Conservation (phyloP, 2,113 vertebrate species). For the Numida meleagris region DNA sequence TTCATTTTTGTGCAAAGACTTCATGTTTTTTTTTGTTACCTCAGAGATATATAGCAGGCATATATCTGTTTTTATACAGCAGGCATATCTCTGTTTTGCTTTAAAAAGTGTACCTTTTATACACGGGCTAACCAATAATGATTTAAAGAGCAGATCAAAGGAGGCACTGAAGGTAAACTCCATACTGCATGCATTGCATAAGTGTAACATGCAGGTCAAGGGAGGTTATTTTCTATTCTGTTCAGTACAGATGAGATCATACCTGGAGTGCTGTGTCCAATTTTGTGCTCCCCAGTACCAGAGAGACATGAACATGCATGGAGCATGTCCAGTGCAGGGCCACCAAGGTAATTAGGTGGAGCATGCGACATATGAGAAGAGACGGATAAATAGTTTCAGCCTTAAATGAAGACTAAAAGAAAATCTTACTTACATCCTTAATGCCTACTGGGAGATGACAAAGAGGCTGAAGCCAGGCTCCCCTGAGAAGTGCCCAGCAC, state of each 20-base stretch:
- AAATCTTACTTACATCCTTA: background rate
- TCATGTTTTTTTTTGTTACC: background rate
- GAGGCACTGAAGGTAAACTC: background rate
- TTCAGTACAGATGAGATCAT: background rate
- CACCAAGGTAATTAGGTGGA: background rate
- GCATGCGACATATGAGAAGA: background rate
- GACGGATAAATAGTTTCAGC: background rate
- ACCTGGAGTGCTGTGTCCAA: background rate
- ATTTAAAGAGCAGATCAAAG: background rate
- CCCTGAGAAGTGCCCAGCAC: background rate
- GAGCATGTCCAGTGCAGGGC: background rate
- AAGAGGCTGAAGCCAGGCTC: background rate
- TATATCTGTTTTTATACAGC: background rate
- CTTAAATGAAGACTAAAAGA: background rate
- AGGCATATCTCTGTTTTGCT: background rate
- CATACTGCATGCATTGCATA: background rate
- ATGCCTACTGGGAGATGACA: background rate
- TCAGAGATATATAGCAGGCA: background rate
- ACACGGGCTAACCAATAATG: background rate
- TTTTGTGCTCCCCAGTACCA: background rate
- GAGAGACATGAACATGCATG: background rate
- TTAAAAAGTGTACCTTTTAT: background rate
- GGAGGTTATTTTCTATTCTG: background rate
- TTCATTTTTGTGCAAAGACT: background rate
- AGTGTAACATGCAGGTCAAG: background rate